These are phyloP conservation scores for Daktulosphaira vitifoliae DNA, from an alignment of 1,140 invertebrate genomes.

Conservation along the genomic window DNA sequence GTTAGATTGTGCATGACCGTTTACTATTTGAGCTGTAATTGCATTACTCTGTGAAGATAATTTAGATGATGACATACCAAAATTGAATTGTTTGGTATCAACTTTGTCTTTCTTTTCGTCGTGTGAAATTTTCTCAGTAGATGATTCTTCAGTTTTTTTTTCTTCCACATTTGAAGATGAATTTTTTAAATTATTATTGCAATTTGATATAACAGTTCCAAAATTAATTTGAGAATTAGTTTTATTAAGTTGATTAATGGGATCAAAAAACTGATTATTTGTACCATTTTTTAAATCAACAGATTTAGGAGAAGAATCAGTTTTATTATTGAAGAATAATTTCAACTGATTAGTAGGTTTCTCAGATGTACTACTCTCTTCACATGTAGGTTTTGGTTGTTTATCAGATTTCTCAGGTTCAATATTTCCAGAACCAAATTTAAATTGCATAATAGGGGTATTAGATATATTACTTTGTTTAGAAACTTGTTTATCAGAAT, in stretches of 20 bases:
- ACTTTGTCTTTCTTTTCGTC: no score
- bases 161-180: neutral
- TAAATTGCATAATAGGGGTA: neutral
- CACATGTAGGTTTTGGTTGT: neutral
- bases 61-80: neutral
- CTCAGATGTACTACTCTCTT: neutral
- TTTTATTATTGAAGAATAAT: neutral
- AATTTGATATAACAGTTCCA: neutral
- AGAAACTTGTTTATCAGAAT: neutral
- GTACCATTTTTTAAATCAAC: neutral
- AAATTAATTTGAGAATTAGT: neutral
- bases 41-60: neutral
- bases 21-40: neutral
- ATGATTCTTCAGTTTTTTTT: neutral
- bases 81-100: neutral
- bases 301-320: neutral
- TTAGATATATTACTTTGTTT: neutral
- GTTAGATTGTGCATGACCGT: constrained; percentile 19
- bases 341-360: neutral
- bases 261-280: neutral
- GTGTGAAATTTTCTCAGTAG: no score
- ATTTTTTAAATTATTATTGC: neutral
- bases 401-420: neutral
- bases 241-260: neutral
- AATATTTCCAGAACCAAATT: constrained; percentile 10